Base-by-base conservation (phyloP, 2,888 invertebrate species). In the Deilephila elpenor region DNA sequence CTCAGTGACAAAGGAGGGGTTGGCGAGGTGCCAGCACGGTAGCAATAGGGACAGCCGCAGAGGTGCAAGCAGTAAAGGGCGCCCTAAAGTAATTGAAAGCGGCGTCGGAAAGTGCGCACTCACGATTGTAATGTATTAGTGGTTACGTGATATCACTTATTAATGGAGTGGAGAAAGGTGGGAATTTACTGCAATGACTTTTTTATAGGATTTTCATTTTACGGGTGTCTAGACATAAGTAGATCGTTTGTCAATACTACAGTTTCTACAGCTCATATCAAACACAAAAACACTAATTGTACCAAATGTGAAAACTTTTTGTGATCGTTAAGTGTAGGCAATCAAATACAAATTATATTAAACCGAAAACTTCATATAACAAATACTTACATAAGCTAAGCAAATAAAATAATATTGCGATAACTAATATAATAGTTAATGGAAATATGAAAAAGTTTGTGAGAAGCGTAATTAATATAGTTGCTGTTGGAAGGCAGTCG, bases 11-110 rank as follows among this genome's bases (percentile, higher is more conserved):
- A 67, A 67, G 51, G 67, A 67, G 67, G 44, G 44, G 17, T 67
- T 67, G 67, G 67, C 44, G 7, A 25, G 11, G 25, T 67, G 67
- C 67, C 67, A 67, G 51, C 44, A 67, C 44, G 17, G 44, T 20
- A 51, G 67, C 64, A 67, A 67, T 44, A 67, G 44, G 67, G 51
- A 67, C 67, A 51, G 44, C 67, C 67, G 67, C 67, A 67, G 67
- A 51, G 51, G 67, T 25, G 67, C 67, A 67, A 67, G 67, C 51
- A 67, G 67, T 67, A 51, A 67, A 67, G 67, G 67, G 67, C 25
- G 67, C 67, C 25, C 14, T 67, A 67, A 67, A 67, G 67, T 67
- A 51, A 67, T 67, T 67, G 67, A 67, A 67, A 51, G 67, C 29
- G 67, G 51, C 25, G 44, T 51, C 17, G 44, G 25, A 51, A 67